Base-by-base conservation (phyloP, 64 coral and sea anemone species). In the Montipora foliosa region DNA sequence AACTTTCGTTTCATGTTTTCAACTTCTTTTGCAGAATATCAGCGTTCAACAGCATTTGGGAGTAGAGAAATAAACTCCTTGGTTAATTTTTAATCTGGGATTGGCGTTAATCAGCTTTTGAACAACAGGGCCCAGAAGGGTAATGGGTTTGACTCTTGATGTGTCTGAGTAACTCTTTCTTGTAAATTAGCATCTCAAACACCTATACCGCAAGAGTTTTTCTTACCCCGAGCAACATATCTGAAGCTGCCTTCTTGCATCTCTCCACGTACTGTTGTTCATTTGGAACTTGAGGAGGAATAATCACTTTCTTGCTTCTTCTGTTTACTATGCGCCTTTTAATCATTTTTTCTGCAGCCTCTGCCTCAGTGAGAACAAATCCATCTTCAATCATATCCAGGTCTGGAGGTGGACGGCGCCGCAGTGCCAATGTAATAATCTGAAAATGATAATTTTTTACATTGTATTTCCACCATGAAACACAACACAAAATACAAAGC, bases 311-410 rank as follows among this genome's bases (percentile, higher is more conserved):
- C 76, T 94, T 99, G 75, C 95, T 99, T 49, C 83, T 93, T 74
- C 97, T 91, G 67, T 99, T 99, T 14, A 99, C 86, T 52, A 99
- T 94, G 59, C 76, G 88, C 72, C 78, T 99, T 75, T 90, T 93
- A 5, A 94, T 79, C 92, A 96, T 96, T 13, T 93, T 92, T 86
- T 99, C 95, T 44, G 47, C 70, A 4, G 95, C 92, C 87, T 99
- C 97, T 82, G 45, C 21, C 44, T 99, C 97, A 24, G 79, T 99
- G 6, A 99, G 80, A 60, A 99, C 88, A 86, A 96, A 99, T 20
- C 97, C 97, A 87, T 99, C 44, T 47, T 96, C 89, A 79, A 99
- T 96, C 89, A 96, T 92, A 29, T 96, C 94, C 46, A 96, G 83
- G 72, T 99, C 97, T 90, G 97, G 97, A 5, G 97, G 95, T 61